These are phyloP conservation scores for Cygnus atratus DNA, from an alignment of 2,113 vertebrate species.

Conservation along the genomic window DNA sequence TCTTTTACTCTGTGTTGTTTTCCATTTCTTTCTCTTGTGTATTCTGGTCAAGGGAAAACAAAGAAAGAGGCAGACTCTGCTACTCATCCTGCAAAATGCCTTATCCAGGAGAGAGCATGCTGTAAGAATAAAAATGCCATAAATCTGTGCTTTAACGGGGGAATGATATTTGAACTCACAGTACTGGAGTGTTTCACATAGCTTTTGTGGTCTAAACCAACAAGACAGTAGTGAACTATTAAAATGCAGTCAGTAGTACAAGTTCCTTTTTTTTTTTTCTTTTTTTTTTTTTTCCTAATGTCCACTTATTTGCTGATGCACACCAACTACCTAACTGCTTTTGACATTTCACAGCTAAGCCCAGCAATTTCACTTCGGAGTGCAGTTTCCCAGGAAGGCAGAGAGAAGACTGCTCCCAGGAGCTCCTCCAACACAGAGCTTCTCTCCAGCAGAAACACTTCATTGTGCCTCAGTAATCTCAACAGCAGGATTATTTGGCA, in stretches of 20 bases:
- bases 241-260: not conserved
- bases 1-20: slow-evolving; percentile 3
- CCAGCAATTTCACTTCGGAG: not conserved
- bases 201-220: not conserved
- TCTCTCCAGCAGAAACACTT: not conserved
- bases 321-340: not conserved
- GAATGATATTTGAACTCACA: not conserved
- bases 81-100: not conserved
- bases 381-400: not conserved
- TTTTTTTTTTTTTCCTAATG: not conserved
- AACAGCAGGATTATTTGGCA: not conserved
- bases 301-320: not conserved
- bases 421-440: not conserved
- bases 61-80: not conserved
- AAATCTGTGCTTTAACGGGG: not conserved
- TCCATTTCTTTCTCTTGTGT: slow-evolving; percentile 6
- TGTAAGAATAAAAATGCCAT: not conserved
- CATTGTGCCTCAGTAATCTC: fast-evolving
- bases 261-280: not conserved
- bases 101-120: not conserved
- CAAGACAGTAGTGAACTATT: not conserved
- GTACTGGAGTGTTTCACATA: fast-evolving
- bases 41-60: slow-evolving; percentile 17
- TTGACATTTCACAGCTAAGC: not conserved
- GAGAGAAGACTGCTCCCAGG: not conserved